A percentile compares a stretch with the other conserved stretches of the same genome.
Evolutionary conservation across 2,797 vertebrate genomes (phyloP).

Genomic region (Lophius americanus): DNA sequence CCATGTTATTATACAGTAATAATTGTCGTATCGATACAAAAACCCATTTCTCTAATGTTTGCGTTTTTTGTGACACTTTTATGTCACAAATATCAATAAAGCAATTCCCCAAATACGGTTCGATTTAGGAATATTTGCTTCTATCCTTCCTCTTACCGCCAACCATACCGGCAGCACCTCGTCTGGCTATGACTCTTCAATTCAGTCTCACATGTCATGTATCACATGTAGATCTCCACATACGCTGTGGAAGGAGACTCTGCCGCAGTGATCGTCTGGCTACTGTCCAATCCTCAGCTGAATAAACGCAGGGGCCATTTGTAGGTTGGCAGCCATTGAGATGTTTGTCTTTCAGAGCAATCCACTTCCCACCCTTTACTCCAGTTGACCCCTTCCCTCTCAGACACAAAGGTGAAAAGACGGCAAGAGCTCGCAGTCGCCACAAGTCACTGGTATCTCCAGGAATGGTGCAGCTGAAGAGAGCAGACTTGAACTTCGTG

Average conservation of each 20-base stretch:
- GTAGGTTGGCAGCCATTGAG: conserved; percentile 82
- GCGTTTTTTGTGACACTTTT: background rate
- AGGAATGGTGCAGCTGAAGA: conserved; percentile 7
- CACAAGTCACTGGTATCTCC: conserved; percentile 32
- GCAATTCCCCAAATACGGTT: too few species aligned
- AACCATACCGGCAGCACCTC: conserved; percentile 50
- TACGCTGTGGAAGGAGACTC: conserved; percentile 78
- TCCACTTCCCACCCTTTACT: conserved; percentile 56
- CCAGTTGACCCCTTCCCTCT: conserved; percentile 52
- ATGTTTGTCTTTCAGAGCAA: conserved; percentile 78
- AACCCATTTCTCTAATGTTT: background rate
- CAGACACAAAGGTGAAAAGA: conserved; percentile 56
- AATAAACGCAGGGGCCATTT: conserved; percentile 88
- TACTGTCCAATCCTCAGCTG: conserved; percentile 87
- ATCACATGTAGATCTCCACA: conserved; percentile 85
- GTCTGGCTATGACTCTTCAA: conserved; percentile 74
- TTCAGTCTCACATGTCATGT: conserved; percentile 90
- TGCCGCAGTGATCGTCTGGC: conserved; percentile 86
- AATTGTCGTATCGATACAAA: background rate
- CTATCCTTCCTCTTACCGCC: conserved; percentile 73
- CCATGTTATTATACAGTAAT: background rate
- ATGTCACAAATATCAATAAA: conserved; percentile 25
- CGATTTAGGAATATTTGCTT: conserved; percentile 71
- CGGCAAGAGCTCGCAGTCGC: conserved; percentile 37
- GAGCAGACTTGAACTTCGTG: conserved; percentile 26